phyloP scores from a whole-genome alignment of 2,797 vertebrate genomes.

The Thunnus albacares region DNA sequence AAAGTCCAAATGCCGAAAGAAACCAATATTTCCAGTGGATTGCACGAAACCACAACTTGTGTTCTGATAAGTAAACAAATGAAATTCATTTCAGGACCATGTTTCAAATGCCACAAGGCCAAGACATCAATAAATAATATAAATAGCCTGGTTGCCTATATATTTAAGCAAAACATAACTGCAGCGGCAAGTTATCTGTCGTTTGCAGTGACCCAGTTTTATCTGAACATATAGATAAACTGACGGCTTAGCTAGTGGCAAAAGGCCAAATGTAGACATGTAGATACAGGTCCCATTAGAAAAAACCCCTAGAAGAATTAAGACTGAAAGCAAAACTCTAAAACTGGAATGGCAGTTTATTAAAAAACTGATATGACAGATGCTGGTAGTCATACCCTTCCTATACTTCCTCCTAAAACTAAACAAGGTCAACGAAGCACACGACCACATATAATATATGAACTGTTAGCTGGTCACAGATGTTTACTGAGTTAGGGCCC shows the following conservation, averaged over 20 bases:
- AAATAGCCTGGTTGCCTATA: neutral
- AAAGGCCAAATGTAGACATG: neutral
- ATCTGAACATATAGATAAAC: neutral
- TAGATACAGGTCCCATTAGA: neutral
- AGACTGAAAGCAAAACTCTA: neutral
- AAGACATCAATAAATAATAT: neutral
- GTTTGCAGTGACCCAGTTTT: conserved; percentile 13
- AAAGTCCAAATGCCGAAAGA: neutral
- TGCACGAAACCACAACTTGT: neutral
- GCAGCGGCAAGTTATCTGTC: neutral
- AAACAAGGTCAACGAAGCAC: neutral
- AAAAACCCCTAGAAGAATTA: neutral
- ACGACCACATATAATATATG: neutral
- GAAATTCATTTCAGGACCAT: neutral
- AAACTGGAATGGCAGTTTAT: neutral
- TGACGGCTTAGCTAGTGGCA: no score
- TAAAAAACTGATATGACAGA: conserved; percentile 48
- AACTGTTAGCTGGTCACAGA: neutral
- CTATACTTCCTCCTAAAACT: neutral
- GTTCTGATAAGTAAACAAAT: conserved; percentile 13
- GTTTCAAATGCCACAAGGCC: neutral
- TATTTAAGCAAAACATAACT: neutral
- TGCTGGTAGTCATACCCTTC: fast-evolving
- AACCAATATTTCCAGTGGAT: neutral
- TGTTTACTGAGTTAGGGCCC: no score